phyloP scores from a whole-genome alignment of 2,797 vertebrate genomes.

The Pangasius djambal region DNA sequence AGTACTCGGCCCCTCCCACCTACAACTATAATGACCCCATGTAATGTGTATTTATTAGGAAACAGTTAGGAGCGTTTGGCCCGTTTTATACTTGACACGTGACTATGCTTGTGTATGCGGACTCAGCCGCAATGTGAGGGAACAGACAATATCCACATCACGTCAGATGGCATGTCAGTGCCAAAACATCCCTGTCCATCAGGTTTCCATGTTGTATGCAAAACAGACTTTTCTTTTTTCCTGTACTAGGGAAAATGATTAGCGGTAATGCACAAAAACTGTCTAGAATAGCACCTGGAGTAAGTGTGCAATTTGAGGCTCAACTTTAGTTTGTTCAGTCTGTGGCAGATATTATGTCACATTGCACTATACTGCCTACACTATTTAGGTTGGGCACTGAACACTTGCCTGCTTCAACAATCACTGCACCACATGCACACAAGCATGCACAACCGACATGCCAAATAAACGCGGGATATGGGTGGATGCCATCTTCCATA shows the following conservation, averaged over 20 bases:
- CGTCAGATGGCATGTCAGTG: not conserved
- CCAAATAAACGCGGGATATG: not conserved
- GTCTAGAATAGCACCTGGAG: not conserved
- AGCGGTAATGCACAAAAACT: constrained; percentile 1
- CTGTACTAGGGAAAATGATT: not conserved
- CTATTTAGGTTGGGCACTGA: not conserved
- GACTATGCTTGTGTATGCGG: constrained; percentile 10
- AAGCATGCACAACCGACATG: not conserved
- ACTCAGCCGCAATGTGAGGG: not conserved
- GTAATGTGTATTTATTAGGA: constrained; percentile 74
- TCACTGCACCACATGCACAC: not conserved
- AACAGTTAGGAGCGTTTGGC: constrained; percentile 43
- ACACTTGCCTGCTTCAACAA: constrained; percentile 4
- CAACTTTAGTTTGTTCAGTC: constrained; percentile 5
- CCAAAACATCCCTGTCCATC: not conserved
- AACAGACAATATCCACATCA: not conserved
- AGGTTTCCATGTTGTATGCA: constrained; percentile 15
- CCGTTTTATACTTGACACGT: constrained; percentile 26
- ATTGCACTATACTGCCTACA: constrained; percentile 8
- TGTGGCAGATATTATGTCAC: not conserved
- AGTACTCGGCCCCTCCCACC: constrained; percentile 94
- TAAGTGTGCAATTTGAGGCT: not conserved
- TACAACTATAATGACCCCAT: constrained; percentile 97
- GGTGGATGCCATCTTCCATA: not conserved
- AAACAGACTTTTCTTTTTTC: constrained; percentile 15